Percentiles rank a stretch among this genome's conserved stretches.
phyloP scores from a whole-genome alignment of 1,140 invertebrate species.

The Chymomyza costata region DNA sequence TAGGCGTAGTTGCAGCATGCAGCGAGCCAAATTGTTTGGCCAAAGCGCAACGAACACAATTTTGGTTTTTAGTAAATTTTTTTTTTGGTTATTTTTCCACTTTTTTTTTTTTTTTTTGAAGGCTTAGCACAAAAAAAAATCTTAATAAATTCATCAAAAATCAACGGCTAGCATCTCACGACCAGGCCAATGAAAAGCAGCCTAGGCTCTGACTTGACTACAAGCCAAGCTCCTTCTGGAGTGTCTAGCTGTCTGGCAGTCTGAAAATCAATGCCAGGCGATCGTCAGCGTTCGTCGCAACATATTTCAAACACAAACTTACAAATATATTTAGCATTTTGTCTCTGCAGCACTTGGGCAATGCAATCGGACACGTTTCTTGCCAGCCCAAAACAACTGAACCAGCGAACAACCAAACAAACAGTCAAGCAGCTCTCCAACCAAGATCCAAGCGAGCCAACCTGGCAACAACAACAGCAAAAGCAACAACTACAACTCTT shows the following conservation, averaged over 20 bases:
- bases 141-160: slow-evolving; percentile 72
- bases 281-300: slow-evolving; percentile 68
- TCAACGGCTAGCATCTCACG: slow-evolving; percentile 62
- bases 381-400: slow-evolving; percentile 32
- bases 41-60: too few relatives aligned
- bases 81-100: background rate
- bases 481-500: too few relatives aligned
- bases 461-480: too few relatives aligned
- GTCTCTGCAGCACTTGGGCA: slow-evolving; percentile 41
- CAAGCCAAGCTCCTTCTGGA: too few relatives aligned
- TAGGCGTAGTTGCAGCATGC: slow-evolving; percentile 41
- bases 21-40: too few relatives aligned
- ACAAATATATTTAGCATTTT: slow-evolving; percentile 71
- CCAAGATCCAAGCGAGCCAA: too few relatives aligned
- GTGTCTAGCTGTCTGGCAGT: slow-evolving; percentile 12
- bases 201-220: too few relatives aligned
- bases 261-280: slow-evolving; percentile 62
- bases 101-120: slow-evolving; percentile 2
- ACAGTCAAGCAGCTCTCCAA: slow-evolving; percentile 39
- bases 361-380: slow-evolving; percentile 43
- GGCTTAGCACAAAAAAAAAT: slow-evolving; percentile 36
- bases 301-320: slow-evolving; percentile 56
- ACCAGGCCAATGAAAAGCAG: slow-evolving; percentile 33
- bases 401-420: too few relatives aligned
- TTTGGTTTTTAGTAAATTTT: too few relatives aligned